Base-by-base conservation (phyloP, 1,140 invertebrate genomes). In the Nilaparvata lugens region DNA sequence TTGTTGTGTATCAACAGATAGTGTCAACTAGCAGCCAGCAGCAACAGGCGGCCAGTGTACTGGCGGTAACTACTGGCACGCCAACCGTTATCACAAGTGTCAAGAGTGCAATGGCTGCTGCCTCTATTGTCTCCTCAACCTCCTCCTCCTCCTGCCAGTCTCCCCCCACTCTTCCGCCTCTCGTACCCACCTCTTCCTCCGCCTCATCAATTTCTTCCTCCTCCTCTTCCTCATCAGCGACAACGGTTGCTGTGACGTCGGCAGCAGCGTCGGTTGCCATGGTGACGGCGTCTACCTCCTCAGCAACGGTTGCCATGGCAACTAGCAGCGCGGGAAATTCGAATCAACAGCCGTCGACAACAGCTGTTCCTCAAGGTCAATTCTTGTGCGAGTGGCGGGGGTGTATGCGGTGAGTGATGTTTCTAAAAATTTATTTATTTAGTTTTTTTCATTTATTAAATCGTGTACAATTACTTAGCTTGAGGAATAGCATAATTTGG, bases 361-460 rank as follows among this genome's bases (percentile, higher is more conserved):
- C 21, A 42, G 5, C 57, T 19, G 28, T 56, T 14, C 52, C 62
- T 38, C 60, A 65, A 58, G 67, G 67, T 1, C 67, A 68, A 0
- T 94, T 84, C 73, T 78, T 95, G 4, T 96, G 94, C 68, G 93
- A 96, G 71, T 96, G 93, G 93, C 81, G 87, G 59, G 89, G 90
- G 14, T 97, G 94, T 78, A 81, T 84, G 62, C 83, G 83, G 86
- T 89, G 76, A 78, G 70, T 71, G 21, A 45, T 43, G 21, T 24
- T 42, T 18, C 38, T 45, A n/a, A n/a, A n/a, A n/a, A n/a, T n/a
- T n/a, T n/a, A n/a, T n/a, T n/a, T n/a, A n/a, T n/a, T n/a, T n/a
- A n/a, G n/a, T n/a, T n/a, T n/a, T n/a, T n/a, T n/a, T n/a, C n/a
- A n/a, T n/a, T n/a, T n/a, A n/a, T n/a, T n/a, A n/a, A n/a, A n/a